Evolutionary conservation across 2,113 vertebrate species (phyloP).

Genomic region (Oxygymnocypris stewartii): DNA sequence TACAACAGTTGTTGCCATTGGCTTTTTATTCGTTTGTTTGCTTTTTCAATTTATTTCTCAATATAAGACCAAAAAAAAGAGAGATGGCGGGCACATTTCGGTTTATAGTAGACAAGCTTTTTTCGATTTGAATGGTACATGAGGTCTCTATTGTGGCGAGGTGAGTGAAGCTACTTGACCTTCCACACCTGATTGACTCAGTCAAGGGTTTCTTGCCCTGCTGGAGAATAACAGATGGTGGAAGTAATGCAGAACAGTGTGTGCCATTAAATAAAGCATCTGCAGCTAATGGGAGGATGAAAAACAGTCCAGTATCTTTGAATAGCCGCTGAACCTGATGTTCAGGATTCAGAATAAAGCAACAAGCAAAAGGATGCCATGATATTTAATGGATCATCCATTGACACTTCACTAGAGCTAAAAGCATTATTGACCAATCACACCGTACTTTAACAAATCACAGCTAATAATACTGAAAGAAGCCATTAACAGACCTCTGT

Average conservation of each 20-base stretch:
- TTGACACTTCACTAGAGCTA: neutral
- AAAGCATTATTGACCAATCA: neutral
- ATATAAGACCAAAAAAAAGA: neutral
- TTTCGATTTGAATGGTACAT: neutral
- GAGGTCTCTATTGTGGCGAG: neutral
- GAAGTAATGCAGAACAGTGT: neutral
- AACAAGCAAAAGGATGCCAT: neutral
- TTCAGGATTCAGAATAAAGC: neutral
- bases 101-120: neutral
- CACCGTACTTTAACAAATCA: neutral
- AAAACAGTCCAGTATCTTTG: neutral
- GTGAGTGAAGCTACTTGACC: neutral
- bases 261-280: constrained; percentile 8
- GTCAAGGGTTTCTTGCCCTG: neutral
- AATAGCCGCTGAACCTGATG: neutral
- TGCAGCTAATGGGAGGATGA: neutral
- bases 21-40: neutral
- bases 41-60: constrained; percentile 13
- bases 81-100: neutral
- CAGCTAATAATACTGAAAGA: neutral
- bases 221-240: neutral
- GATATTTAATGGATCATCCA: neutral
- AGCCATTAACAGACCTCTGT: neutral
- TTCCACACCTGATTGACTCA: neutral
- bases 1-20: neutral